A percentile compares a stretch with the other conserved stretches of the same genome.
Conservation (phyloP, 2,888 invertebrate species). For the Pyrrhosoma nymphula region DNA sequence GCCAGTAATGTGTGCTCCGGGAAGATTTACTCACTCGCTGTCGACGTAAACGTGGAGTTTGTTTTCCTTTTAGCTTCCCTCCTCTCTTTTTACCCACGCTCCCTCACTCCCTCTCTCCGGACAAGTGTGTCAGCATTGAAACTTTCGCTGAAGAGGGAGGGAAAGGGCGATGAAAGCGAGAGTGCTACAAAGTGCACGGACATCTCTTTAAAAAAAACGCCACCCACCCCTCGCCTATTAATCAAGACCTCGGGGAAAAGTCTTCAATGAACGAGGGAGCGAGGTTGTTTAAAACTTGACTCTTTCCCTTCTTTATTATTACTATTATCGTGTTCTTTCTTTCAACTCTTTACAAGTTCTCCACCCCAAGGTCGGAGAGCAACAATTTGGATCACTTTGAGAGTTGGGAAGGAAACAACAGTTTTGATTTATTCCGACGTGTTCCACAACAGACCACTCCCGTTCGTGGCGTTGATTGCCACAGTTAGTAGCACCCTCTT, state of each 20-base stretch:
- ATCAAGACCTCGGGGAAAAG: neutral
- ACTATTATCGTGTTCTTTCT: neutral
- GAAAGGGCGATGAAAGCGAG: neutral
- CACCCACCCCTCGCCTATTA: constrained; percentile 14
- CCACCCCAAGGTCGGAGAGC: neutral
- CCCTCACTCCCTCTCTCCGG: constrained; percentile 22
- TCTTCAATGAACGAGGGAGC: neutral
- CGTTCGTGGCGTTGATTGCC: neutral
- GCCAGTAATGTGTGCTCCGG: constrained; percentile 58
- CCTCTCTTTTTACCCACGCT: constrained; percentile 37
- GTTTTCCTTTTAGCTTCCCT: constrained; percentile 55
- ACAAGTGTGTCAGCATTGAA: constrained; percentile 56
- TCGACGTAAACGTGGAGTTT: constrained; percentile 64
- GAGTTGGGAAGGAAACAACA: neutral
- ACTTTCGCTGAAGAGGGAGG: constrained; percentile 45
- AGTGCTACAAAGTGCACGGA: constrained; percentile 52
- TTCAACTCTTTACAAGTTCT: neutral
- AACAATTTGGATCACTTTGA: neutral
- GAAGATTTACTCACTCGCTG: constrained; percentile 63
- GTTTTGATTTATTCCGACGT: neutral
- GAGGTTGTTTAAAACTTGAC: neutral
- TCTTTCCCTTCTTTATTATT: neutral
- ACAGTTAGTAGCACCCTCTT: neutral
- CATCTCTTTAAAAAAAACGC: constrained; percentile 46
- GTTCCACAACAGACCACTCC: neutral